Evolutionary conservation across 2,797 vertebrate species (phyloP).

Genomic region (Macrochelys suwanniensis): DNA sequence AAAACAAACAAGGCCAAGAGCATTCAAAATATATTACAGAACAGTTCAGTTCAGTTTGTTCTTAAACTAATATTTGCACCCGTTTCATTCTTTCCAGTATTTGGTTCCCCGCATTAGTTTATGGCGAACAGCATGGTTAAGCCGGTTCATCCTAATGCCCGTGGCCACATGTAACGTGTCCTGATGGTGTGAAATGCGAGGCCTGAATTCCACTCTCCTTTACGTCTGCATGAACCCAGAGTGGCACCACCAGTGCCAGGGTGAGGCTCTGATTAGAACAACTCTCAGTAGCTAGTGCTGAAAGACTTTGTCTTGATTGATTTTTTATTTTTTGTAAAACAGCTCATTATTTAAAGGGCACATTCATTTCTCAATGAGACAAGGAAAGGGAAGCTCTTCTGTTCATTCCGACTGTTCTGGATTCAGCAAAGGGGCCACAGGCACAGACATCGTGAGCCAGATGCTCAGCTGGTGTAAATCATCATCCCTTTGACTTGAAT

Average conservation of each 20-base stretch:
- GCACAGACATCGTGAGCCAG: not conserved
- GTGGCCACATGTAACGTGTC: constrained; percentile 21
- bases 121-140: constrained; percentile 38
- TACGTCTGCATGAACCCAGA: not conserved
- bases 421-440: not conserved
- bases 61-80: not conserved
- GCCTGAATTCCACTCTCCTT: not conserved
- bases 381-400: constrained; percentile 34
- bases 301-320: constrained; percentile 23
- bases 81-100: constrained; percentile 22
- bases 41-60: not conserved
- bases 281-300: not conserved
- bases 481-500: not conserved
- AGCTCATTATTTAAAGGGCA: not conserved
- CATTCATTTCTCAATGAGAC: constrained; percentile 9
- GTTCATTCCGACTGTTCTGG: not conserved
- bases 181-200: not conserved
- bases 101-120: constrained; percentile 41
- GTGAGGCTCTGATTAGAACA: not conserved
- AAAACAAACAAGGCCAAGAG: not conserved
- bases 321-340: not conserved
- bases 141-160: not conserved
- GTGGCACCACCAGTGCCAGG: not conserved
- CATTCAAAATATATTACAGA: not conserved
- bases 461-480: not conserved